Base-by-base conservation (phyloP, 23 tunicate species). In the Diplosoma virens region DNA sequence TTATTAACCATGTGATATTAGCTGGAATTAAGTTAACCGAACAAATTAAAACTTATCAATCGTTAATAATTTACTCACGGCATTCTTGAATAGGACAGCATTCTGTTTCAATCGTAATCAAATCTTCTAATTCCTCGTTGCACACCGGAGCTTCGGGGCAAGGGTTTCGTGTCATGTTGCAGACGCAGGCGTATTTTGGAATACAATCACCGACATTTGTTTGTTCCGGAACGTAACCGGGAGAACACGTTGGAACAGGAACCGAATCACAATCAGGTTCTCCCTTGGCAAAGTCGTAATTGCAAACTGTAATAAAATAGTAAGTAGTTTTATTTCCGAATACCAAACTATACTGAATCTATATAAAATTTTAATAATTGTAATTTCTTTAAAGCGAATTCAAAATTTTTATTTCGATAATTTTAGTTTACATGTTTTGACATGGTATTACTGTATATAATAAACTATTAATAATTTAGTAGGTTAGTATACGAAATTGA, bases 51-150 rank as follows among this genome's bases (percentile, higher is more conserved):
- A n/a, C n/a, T n/a, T n/a, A n/a, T n/a, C n/a, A n/a, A n/a, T n/a
- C n/a, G n/a, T n/a, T n/a, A n/a, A n/a, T n/a, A n/a, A n/a, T n/a
- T n/a, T n/a, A 60, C 91, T 65, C 60, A 92, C 97, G 92, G 77
- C 97, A 92, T 21, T 20, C 31, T 46, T 92, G 69, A 25, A 61
- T 33, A 22, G 97, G 97, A 61, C 97, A 92, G 78, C 97, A 92
- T 36, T 82, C 92, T 1, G 92, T 77, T 25, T 75, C 70, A 3
- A 73, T 67, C 50, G 92, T 85, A 0, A 80, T 78, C 24, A 92
- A 41, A 25, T 85, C 69, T 34, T 92, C 72, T 4, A 90, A 37
- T 4, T 6, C n/a, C 18, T 47, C 59, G 37, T 46, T 47, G 56
- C 98, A 93, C 1, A 37, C 65, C 47, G 94, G 94, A 1, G 94